Evolutionary conservation across 1,140 invertebrate species (phyloP), one percentile per base, ranked within the genome.

Genomic region (Phocides pigmalion): DNA sequence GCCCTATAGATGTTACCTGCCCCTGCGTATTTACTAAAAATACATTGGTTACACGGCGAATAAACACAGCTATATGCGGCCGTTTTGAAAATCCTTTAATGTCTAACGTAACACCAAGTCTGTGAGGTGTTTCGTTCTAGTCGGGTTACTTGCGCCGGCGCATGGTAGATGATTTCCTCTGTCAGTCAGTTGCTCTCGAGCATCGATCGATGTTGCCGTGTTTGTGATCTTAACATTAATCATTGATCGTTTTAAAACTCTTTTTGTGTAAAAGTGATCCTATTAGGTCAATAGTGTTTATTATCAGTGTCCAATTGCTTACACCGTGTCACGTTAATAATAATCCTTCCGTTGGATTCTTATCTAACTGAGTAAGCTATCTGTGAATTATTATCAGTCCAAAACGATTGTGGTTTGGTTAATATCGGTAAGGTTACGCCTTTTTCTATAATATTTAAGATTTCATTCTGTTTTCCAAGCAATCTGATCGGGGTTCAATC

Each of bases 11-110:
- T 47, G 64, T 81, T 87, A 89, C 87, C 87, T 90, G 84, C 76
- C 74, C 64, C 78, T 81, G 72, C 73, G 66, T 82, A 75, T 83
- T 80, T 80, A 81, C 85, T 90, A 90, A 87, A 90, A 90, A 87
- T 90, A 90, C 76, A 81, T 77, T 70, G 66, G 74, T 77, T 80
- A 74, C 76, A 85, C 76, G 78, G 71, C 85, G 80, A 76, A 88
- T 87, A 87, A 90, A 87, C 84, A 88, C 46, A 54, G 20, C 15
- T 15, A 28, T 41, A 81, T 4, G 56, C 72, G 15, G 39, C 64
- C 50, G 47, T 68, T 54, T 78, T 66, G 51, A 65, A 71, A 67
- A 19, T 42, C n/a, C 51, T 54, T 54, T 6, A 14, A n/a, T 22
- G 20, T 54, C 12, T 14, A 15, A 41, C 12, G 50, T 11, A 25